Conservation (phyloP, 2,888 invertebrate species). For the Acholoe squamosa region DNA sequence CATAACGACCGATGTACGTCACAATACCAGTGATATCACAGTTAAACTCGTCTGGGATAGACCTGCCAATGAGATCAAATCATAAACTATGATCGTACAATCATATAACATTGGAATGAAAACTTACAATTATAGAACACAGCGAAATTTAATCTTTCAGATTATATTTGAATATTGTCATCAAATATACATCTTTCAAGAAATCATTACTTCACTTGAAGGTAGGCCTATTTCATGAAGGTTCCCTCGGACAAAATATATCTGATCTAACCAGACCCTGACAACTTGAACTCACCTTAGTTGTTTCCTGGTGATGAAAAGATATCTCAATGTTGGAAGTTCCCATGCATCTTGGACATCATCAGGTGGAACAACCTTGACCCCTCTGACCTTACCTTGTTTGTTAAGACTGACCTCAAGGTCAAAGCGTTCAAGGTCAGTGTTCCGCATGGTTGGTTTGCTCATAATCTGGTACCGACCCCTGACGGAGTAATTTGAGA, state of each 20-base stretch:
- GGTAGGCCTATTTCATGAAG: no score
- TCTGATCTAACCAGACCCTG: neutral
- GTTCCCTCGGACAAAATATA: no score
- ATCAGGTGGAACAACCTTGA: conserved; percentile 19
- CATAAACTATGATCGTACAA: no score
- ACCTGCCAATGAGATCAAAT: neutral
- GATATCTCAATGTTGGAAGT: neutral
- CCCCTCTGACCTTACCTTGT: neutral
- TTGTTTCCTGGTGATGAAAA: neutral
- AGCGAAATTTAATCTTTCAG: no score
- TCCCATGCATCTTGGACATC: neutral
- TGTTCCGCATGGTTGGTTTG: conserved; percentile 15
- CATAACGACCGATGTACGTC: conserved; percentile 22
- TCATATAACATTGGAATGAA: no score
- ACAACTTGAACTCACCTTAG: conserved; percentile 10
- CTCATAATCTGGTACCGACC: conserved; percentile 34
- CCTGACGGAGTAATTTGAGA: neutral
- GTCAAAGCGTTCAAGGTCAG: neutral
- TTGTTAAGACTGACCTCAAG: conserved; percentile 49
- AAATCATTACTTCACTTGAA: no score
- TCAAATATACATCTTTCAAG: no score
- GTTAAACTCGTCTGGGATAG: conserved; percentile 40
- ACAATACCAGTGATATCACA: conserved; percentile 43
- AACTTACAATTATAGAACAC: no score
- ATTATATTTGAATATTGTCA: no score